Conservation (phyloP, 2,888 invertebrate species). For the Lathronympha strigana region DNA sequence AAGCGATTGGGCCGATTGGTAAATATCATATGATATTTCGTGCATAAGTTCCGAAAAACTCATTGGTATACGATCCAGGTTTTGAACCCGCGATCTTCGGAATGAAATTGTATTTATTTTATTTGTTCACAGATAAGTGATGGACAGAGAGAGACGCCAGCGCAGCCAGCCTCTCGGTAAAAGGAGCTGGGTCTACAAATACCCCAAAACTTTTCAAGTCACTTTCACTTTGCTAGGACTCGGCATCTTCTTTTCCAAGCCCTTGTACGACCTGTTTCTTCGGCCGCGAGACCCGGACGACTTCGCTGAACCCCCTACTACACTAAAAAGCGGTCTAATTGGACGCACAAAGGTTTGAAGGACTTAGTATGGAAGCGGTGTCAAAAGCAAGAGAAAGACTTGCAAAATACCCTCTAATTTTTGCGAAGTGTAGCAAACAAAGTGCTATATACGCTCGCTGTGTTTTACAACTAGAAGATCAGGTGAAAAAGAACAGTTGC, state of each 20-base stretch:
- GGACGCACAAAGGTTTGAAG: conserved; percentile 38
- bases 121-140: conserved; percentile 60
- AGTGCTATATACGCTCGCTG: conserved; percentile 91
- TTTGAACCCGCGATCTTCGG: too few relatives aligned
- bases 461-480: conserved; percentile 88
- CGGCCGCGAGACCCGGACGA: conserved; percentile 57
- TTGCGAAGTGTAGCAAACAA: conserved; percentile 88
- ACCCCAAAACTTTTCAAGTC: conserved; percentile 85
- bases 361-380: conserved; percentile 90
- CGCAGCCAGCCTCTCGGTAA: conserved; percentile 79
- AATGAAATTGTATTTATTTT: neutral
- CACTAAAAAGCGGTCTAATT: conserved; percentile 46
- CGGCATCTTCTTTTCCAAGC: conserved; percentile 87
- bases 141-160: conserved; percentile 70
- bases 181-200: conserved; percentile 84
- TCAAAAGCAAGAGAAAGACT: conserved; percentile 89
- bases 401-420: conserved; percentile 88
- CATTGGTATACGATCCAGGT: too few relatives aligned
- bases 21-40: too few relatives aligned
- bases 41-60: too few relatives aligned
- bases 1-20: too few relatives aligned
- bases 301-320: conserved; percentile 65
- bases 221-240: conserved; percentile 78
- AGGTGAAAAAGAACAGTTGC: conserved; percentile 89
- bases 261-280: conserved; percentile 87